Evolutionary conservation across 2,113 vertebrate species (phyloP).

Genomic region (Actenoides hombroni): DNA sequence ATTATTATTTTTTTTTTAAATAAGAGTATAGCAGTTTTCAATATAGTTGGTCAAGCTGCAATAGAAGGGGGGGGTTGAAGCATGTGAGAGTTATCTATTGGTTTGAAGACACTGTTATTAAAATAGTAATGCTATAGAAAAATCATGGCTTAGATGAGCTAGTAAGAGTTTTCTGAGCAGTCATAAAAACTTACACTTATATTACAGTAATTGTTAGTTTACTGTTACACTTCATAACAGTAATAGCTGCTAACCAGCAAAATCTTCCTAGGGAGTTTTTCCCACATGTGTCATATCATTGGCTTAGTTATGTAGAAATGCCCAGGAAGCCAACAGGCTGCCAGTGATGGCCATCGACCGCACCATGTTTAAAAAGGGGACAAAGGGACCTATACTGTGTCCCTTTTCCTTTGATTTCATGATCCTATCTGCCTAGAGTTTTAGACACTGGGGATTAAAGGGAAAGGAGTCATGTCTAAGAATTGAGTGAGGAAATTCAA

Average conservation of each 20-base stretch:
- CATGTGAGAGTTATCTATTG: not conserved
- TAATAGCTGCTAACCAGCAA: not conserved
- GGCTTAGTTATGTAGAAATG: not conserved
- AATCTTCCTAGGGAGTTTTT: not conserved
- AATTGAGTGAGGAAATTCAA: not conserved
- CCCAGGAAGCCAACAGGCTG: not conserved
- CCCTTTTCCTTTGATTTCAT: not conserved
- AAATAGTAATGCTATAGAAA: not conserved
- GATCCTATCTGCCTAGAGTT: not conserved
- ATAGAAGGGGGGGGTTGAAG: not conserved
- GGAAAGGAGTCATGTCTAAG: not conserved
- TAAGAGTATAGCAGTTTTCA: not conserved
- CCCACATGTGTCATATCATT: not conserved
- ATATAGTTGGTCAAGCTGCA: not conserved
- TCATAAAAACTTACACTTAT: constrained; percentile 21
- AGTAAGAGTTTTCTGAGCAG: not conserved
- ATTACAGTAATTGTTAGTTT: not conserved
- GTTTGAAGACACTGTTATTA: not conserved
- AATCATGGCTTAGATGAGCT: not conserved
- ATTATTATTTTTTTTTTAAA: not conserved
- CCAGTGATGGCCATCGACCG: no score
- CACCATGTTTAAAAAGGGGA: not conserved
- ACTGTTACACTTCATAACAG: not conserved
- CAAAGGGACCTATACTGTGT: not conserved
- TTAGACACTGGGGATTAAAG: not conserved